phyloP scores from a whole-genome alignment of 1,140 invertebrate species.

The Drosophila pachea region DNA sequence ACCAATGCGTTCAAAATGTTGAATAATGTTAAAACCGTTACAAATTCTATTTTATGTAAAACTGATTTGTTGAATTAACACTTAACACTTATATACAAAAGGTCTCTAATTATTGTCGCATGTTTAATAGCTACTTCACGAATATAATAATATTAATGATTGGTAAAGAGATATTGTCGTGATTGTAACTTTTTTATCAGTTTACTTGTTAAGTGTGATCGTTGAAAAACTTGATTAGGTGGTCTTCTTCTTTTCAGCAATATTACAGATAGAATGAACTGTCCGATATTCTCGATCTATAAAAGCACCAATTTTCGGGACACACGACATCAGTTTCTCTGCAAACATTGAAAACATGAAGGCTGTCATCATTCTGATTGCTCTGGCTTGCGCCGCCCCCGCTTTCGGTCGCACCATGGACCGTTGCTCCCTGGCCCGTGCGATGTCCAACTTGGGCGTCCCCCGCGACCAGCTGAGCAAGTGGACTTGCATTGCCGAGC shows the following conservation, averaged over 20 bases:
- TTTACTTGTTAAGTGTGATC: background rate
- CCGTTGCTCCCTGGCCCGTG: conserved; percentile 67
- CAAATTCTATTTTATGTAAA: background rate
- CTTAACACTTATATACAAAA: background rate
- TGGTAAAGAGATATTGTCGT: background rate
- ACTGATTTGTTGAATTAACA: background rate
- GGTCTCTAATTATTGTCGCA: background rate
- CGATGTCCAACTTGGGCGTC: conserved; percentile 52
- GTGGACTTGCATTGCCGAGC: conserved; percentile 57
- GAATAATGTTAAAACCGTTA: too few relatives aligned
- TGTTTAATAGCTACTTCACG: background rate
- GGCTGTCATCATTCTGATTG: conserved; percentile 37
- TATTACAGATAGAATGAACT: background rate
- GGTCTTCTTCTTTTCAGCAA: background rate
- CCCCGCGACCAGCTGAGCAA: conserved; percentile 34
- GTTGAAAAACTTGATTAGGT: conserved; percentile 2
- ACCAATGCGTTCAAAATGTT: background rate
- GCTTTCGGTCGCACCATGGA: conserved; percentile 54
- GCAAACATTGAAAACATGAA: conserved; percentile 40
- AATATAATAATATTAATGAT: background rate
- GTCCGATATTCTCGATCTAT: background rate
- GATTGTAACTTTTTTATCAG: conserved; percentile 6
- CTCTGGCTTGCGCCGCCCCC: conserved; percentile 38
- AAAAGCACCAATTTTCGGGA: background rate
- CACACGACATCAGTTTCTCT: conserved; percentile 27